These are phyloP conservation scores for Elmis aenea DNA, from an alignment of 2,888 invertebrate genomes.

Conservation along the genomic window DNA sequence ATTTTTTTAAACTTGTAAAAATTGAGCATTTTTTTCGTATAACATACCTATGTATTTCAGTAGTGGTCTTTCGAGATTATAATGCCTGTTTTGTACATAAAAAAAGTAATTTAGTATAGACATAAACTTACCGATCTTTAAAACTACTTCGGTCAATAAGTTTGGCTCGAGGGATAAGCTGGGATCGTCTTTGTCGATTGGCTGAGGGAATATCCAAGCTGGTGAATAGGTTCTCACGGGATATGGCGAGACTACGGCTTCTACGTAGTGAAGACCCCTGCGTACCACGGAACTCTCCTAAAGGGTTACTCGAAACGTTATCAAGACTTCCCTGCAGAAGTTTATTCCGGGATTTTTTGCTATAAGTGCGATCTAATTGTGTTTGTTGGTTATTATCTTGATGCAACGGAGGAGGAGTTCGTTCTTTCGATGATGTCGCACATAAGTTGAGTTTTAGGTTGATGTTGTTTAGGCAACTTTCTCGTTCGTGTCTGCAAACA, in stretches of 20 bases:
- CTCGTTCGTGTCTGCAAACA: conserved; percentile 37
- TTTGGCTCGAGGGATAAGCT: conserved; percentile 75
- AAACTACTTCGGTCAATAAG: conserved; percentile 71
- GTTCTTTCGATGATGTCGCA: conserved; percentile 24
- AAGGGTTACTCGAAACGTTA: conserved; percentile 40
- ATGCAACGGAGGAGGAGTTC: conserved; percentile 5
- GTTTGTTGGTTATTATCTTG: conserved; percentile 3
- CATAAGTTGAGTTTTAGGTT: conserved; percentile 28
- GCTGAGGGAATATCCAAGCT: conserved; percentile 62
- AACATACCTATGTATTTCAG: no score
- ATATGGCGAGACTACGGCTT: conserved; percentile 70
- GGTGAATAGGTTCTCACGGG: conserved; percentile 71
- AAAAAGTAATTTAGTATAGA: background rate
- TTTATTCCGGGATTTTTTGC: conserved; percentile 14
- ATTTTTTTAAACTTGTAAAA: no score
- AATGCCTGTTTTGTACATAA: no score
- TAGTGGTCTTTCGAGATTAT: background rate
- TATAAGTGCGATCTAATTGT: conserved; percentile 13
- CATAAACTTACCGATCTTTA: conserved; percentile 61
- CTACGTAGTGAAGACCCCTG: conserved; percentile 50
- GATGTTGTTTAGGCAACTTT: conserved; percentile 41
- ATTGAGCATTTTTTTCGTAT: no score
- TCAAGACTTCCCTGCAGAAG: conserved; percentile 37
- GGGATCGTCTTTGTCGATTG: conserved; percentile 60
- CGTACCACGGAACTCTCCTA: conserved; percentile 25